phyloP scores from a whole-genome alignment of 2,113 vertebrate genomes.

The Dolichotis patagonum region DNA sequence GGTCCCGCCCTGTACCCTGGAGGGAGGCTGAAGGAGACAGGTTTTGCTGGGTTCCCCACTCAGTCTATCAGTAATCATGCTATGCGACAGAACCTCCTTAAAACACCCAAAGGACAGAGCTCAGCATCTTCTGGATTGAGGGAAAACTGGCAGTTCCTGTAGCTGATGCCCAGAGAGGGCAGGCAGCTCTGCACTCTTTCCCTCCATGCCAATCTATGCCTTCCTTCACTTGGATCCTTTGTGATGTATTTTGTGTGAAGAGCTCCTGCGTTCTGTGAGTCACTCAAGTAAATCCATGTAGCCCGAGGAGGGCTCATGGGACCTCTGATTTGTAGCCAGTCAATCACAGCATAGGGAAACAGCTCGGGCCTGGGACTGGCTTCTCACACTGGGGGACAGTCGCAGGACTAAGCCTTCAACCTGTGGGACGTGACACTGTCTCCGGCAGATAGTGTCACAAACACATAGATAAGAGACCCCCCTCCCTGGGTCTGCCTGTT shows the following conservation, averaged over 20 bases:
- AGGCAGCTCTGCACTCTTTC: too few species aligned
- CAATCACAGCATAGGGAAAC: neutral
- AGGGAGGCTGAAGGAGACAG: too few species aligned
- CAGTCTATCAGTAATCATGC: neutral
- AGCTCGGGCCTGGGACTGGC: too few species aligned
- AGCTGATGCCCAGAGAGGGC: neutral
- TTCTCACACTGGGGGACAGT: neutral
- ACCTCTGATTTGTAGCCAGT: neutral
- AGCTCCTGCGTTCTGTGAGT: neutral
- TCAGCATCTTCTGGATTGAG: neutral
- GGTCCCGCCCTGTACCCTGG: neutral
- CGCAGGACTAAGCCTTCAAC: too few species aligned
- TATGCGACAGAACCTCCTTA: neutral
- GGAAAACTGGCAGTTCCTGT: neutral
- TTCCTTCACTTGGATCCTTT: neutral
- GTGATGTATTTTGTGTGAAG: neutral
- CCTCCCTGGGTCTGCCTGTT: neutral
- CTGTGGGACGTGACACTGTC: too few species aligned
- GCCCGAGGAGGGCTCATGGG: neutral
- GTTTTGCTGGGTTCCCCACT: too few species aligned
- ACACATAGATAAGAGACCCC: neutral
- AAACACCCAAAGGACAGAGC: neutral
- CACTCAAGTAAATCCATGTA: neutral
- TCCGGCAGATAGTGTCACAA: neutral
- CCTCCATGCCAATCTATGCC: neutral